Evolutionary conservation across 2,113 vertebrate genomes (phyloP).

Genomic region (Lathamus discolor): DNA sequence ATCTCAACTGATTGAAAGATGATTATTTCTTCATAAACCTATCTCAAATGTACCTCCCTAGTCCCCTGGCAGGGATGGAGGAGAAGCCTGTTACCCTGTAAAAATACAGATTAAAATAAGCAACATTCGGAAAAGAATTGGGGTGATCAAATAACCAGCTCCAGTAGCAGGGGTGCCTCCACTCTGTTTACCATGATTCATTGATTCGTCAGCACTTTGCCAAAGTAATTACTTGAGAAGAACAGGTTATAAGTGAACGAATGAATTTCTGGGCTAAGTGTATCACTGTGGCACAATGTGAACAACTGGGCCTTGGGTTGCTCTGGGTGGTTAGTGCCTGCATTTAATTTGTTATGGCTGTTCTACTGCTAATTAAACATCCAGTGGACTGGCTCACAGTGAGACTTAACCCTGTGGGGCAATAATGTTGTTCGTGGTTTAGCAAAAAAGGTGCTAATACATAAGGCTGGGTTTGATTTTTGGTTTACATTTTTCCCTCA

Average conservation of each 20-base stretch:
- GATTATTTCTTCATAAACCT: background rate
- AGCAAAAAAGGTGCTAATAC: background rate
- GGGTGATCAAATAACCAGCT: background rate
- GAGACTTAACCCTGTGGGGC: background rate
- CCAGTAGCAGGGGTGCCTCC: background rate
- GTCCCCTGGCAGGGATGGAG: background rate
- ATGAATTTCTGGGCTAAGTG: background rate
- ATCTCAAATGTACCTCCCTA: background rate
- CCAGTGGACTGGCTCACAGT: background rate
- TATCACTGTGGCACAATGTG: background rate
- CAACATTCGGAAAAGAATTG: background rate
- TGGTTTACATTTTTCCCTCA: background rate
- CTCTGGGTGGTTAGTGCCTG: background rate
- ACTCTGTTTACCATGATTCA: background rate
- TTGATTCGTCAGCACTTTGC: background rate
- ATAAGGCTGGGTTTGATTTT: background rate
- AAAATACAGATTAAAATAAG: slow-evolving; percentile 11
- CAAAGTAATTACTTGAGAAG: background rate
- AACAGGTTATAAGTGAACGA: background rate
- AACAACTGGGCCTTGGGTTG: background rate
- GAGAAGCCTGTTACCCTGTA: background rate
- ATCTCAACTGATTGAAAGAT: background rate
- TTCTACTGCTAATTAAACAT: background rate
- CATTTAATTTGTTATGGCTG: background rate
- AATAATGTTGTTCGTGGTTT: background rate